Percentiles rank a stretch among this genome's conserved stretches.
phyloP scores from a whole-genome alignment of 2,797 vertebrate genomes.

The Danio choprae region DNA sequence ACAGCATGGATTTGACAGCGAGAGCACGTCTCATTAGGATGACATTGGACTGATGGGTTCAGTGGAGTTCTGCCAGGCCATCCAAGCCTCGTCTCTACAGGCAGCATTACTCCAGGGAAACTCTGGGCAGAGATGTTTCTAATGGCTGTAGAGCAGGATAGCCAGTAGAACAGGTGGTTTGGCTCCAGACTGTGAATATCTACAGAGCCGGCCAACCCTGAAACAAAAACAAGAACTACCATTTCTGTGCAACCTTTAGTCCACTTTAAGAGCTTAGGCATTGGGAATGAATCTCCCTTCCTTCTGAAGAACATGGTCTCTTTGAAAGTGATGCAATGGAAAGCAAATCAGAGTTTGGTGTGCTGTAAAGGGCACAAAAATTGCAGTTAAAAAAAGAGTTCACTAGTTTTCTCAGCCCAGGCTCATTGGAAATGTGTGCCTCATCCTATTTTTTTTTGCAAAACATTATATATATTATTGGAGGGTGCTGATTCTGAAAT shows the following conservation, averaged over 20 bases:
- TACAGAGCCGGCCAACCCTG: background rate
- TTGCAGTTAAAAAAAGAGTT: too few species aligned
- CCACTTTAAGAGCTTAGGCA: constrained; percentile 4
- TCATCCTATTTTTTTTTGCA: too few species aligned
- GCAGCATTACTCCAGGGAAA: background rate
- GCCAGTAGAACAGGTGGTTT: constrained; percentile 20
- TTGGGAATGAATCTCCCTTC: background rate
- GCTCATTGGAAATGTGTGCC: too few species aligned
- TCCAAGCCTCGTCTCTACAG: background rate
- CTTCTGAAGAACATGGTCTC: background rate
- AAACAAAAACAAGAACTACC: background rate
- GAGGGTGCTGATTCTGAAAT: too few species aligned
- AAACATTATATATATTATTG: too few species aligned
- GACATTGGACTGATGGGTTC: background rate
- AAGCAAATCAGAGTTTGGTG: background rate
- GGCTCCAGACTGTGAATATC: constrained; percentile 9
- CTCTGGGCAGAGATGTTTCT: constrained; percentile 13
- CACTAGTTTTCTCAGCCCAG: background rate
- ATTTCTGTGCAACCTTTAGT: constrained; percentile 8
- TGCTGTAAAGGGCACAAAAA: background rate
- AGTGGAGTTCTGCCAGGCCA: constrained; percentile 9
- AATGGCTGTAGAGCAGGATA: background rate
- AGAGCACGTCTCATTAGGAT: background rate
- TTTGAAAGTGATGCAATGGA: constrained; percentile 18
- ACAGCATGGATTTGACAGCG: background rate